Percentiles rank a stretch among this genome's conserved stretches.
These are phyloP conservation scores for Anabacerthia variegaticeps DNA, from an alignment of 2,797 vertebrate genomes.

Conservation along the genomic window DNA sequence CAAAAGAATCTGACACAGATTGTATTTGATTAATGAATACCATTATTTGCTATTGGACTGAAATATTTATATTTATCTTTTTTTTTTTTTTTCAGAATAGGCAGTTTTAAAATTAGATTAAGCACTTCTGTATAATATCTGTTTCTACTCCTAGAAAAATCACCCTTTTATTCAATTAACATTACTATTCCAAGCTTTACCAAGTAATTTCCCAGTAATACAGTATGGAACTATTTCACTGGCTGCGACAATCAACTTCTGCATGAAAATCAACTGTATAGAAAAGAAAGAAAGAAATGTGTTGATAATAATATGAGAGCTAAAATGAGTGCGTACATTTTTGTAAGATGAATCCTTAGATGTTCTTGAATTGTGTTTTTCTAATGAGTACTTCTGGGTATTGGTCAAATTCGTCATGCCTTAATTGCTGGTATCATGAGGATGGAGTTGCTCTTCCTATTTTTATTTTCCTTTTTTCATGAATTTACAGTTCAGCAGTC, in stretches of 20 bases:
- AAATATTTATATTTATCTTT: conserved; percentile 61
- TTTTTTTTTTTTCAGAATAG: conserved; percentile 52
- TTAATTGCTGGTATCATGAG: conserved; percentile 5
- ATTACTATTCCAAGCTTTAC: conserved; percentile 19
- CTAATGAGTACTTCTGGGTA: not conserved
- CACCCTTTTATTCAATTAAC: conserved; percentile 48
- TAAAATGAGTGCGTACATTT: not conserved
- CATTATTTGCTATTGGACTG: conserved; percentile 58
- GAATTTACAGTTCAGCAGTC: conserved; percentile 35
- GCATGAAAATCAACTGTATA: not conserved
- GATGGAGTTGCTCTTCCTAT: conserved; percentile 15
- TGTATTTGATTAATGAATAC: conserved; percentile 65
- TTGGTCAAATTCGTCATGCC: not conserved
- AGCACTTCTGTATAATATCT: conserved; percentile 26
- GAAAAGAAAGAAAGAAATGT: not conserved
- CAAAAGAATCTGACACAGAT: conserved; percentile 15
- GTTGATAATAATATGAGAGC: not conserved
- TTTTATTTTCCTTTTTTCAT: conserved; percentile 39
- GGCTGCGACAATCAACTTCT: not conserved
- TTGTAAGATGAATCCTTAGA: not conserved
- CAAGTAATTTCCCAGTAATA: not conserved
- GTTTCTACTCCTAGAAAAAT: conserved; percentile 44
- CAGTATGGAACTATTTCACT: not conserved
- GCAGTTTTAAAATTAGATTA: conserved; percentile 45
- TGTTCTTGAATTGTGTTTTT: conserved; percentile 7